These are phyloP conservation scores for Bemisia tabaci DNA, from an alignment of 1,140 invertebrate species.

Conservation along the genomic window DNA sequence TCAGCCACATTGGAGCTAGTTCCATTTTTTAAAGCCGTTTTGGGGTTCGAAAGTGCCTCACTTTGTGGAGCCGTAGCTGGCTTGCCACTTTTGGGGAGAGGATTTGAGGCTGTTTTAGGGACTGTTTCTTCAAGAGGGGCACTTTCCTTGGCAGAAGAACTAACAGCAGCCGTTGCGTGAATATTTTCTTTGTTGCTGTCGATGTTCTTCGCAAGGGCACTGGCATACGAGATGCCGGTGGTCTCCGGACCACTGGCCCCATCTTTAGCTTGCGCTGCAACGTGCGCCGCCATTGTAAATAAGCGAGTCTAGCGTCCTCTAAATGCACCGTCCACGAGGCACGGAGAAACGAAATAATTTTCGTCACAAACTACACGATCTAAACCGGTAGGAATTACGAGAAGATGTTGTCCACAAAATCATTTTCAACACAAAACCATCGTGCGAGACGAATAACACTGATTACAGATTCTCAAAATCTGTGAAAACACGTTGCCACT, in stretches of 20 bases:
- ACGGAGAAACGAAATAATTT: not conserved
- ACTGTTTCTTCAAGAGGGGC: not conserved
- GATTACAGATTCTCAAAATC: not conserved
- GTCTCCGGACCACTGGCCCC: not conserved
- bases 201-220: not conserved
- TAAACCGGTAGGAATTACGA: not conserved
- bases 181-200: not conserved
- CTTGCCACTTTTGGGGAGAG: not conserved
- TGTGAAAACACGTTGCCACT: not conserved
- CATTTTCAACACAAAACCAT: not conserved
- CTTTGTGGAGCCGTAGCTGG: not conserved
- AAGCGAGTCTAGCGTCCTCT: not conserved
- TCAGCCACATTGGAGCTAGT: not conserved
- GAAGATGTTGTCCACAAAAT: not conserved
- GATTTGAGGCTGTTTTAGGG: not conserved
- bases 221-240: not conserved
- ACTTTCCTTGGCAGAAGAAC: not conserved
- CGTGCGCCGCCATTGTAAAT: not conserved
- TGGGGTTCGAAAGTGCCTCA: not conserved
- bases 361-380: not conserved
- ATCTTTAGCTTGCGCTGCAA: not conserved
- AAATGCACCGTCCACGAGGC: not conserved
- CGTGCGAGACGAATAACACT: not conserved
- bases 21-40: too few species aligned
- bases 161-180: not conserved